Percentiles rank a stretch among this genome's conserved stretches.
These are phyloP conservation scores for Drosophila pandora DNA, from an alignment of 1,140 invertebrate genomes.

Conservation along the genomic window DNA sequence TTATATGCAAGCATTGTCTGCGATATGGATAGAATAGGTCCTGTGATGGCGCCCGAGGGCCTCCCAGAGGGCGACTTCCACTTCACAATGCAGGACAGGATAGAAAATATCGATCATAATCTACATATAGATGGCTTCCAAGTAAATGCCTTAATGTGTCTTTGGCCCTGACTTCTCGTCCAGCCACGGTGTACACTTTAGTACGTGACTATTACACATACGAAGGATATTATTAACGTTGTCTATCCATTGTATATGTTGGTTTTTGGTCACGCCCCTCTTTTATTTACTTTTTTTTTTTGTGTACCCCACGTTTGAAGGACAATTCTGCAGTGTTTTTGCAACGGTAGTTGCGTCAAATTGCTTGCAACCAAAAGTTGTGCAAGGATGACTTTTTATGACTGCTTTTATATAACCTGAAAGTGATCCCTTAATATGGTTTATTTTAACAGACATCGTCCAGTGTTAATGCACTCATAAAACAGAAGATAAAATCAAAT, in stretches of 20 bases:
- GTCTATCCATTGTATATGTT: background rate
- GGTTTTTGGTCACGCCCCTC: background rate
- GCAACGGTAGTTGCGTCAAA: background rate
- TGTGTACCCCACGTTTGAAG: background rate
- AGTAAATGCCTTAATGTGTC: conserved; percentile 3
- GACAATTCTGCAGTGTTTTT: background rate
- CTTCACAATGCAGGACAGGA: background rate
- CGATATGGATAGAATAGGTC: background rate
- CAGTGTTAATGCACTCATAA: background rate
- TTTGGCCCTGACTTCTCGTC: conserved; percentile 1
- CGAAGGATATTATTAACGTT: conserved; percentile 1
- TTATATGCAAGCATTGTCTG: conserved; percentile 1
- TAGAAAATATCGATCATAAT: conserved; percentile 4
- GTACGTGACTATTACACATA: conserved; percentile 2
- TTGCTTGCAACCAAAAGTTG: too few species aligned
- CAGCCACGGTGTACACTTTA: background rate
- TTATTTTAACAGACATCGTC: conserved; percentile 1
- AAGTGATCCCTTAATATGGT: background rate
- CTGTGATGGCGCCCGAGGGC: background rate
- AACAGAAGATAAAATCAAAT: background rate
- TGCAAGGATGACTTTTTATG: too few species aligned
- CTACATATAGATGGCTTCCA: conserved; percentile 6
- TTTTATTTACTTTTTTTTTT: background rate
- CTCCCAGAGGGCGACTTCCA: background rate
- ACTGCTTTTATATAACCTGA: too few species aligned